Evolutionary conservation across 2,797 vertebrate genomes (phyloP), one percentile per base, ranked within the genome.

Genomic region (Euthynnus affinis): DNA sequence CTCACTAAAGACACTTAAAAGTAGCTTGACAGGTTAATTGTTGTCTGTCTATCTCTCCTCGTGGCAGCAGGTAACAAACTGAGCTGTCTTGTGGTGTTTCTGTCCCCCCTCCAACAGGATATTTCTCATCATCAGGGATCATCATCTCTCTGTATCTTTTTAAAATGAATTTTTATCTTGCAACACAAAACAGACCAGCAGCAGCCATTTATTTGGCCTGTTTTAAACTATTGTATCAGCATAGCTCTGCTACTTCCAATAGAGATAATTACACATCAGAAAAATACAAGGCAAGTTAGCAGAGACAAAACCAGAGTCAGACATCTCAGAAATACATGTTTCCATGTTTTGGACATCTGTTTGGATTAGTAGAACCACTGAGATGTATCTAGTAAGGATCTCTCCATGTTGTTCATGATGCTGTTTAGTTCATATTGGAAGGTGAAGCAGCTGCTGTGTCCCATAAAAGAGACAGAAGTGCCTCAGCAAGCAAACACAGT

Each of bases 181-280:
- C 37, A 48, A 62, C 29, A 46, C 27, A 40, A 55, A 64, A 15
- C 9, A 42, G 5, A 22, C 6, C 25, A 53, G 51, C 23, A 56
- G 64, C 37, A 66, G 34, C 48, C 51, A 40, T 60, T 46, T 6
- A 46, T 46, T 17, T 46, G 44, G 44, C 44, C 44, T 46, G 44
- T 62, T 66, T 72, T 29, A 48, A 32, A 66, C 13, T 12, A 51
- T 9, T 46, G 61, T 20, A 53, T 64, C 46, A 65, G 46, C 66
- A 66, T 42, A 52, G 48, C 32, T 52, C 34, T 72, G 73, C 52
- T 52, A 73, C 60, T 27, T 62, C 57, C 56, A 75, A 67, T 72
- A 56, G 67, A 25, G 65, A 69, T 71, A 61, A 78, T 74, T 20
- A 65, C 18, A 55, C 29, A 69, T 74, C 34, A 63, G 29, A 61